A percentile compares a stretch with the other conserved stretches of the same genome.
Evolutionary conservation across 2,888 invertebrate genomes (phyloP).

Genomic region (Polyommatus icarus): DNA sequence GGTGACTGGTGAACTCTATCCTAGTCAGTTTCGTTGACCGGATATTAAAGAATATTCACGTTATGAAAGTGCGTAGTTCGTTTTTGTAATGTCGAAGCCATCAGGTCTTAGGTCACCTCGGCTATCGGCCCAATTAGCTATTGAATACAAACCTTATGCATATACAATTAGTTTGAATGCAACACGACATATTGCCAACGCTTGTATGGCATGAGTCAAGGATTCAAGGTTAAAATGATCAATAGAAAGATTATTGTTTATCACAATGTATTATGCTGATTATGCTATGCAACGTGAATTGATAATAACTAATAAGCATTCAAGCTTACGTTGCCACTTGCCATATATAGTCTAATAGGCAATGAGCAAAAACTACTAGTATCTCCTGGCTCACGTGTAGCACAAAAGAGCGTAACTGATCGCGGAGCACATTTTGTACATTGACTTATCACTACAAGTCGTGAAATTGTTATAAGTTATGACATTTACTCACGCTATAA

Average conservation of each 20-base stretch:
- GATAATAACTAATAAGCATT: background rate
- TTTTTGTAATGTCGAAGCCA: background rate
- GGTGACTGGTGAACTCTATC: no score
- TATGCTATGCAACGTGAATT: background rate
- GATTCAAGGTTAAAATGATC: background rate
- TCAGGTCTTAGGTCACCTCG: background rate
- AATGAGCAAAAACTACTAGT: background rate
- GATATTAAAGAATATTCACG: background rate
- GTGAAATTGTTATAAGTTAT: no score
- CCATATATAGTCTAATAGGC: background rate
- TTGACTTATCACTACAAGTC: no score
- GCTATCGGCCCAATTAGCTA: background rate
- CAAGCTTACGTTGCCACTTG: background rate
- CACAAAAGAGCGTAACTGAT: no score
- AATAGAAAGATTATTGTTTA: background rate
- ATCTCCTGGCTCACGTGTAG: no score
- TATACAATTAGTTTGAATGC: conserved; percentile 1
- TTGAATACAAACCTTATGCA: conserved; percentile 7
- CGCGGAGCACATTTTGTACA: no score
- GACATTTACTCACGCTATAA: no score
- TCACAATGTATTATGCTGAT: background rate
- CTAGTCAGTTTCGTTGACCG: no score
- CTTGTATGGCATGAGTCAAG: background rate
- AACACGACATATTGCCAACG: background rate
- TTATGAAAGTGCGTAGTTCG: background rate